These are phyloP conservation scores for Phainopepla nitens DNA, from an alignment of 2,113 vertebrate species.

Conservation along the genomic window DNA sequence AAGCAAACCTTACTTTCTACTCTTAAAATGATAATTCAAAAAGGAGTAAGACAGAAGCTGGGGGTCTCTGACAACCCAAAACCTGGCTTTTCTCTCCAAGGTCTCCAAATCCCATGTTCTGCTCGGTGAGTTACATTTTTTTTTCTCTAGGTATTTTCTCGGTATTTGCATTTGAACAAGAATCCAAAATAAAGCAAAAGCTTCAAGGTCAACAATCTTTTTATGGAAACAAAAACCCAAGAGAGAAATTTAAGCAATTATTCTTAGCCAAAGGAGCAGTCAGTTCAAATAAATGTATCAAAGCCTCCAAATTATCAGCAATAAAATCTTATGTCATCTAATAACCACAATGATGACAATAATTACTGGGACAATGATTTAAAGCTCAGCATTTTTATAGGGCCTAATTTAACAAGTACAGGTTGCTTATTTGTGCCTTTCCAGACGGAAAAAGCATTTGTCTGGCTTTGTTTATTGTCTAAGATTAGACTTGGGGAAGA, in stretches of 20 bases:
- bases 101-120: background rate
- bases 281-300: slow-evolving; percentile 48
- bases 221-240: slow-evolving; percentile 36
- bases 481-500: background rate
- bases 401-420: slow-evolving; percentile 6
- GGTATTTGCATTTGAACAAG: slow-evolving; percentile 28
- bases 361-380: slow-evolving; percentile 19
- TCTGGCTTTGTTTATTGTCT: background rate
- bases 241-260: slow-evolving; percentile 55
- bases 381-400: background rate
- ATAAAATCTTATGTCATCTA: slow-evolving; percentile 58
- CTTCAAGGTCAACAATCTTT: slow-evolving; percentile 49
- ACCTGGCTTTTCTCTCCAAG: background rate
- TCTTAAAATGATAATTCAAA: background rate
- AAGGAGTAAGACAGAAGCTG: background rate
- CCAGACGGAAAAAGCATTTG: background rate
- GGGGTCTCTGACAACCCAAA: background rate
- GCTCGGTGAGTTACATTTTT: background rate
- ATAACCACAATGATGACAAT: background rate
- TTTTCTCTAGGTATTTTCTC: background rate
- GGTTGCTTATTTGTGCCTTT: slow-evolving; percentile 4
- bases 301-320: slow-evolving; percentile 49
- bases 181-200: slow-evolving; percentile 37
- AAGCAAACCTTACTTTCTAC: background rate
- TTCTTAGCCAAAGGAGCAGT: slow-evolving; percentile 29